Evolutionary conservation across 1,140 invertebrate species (phyloP).

Genomic region (Chrysomallon squamiferum): DNA sequence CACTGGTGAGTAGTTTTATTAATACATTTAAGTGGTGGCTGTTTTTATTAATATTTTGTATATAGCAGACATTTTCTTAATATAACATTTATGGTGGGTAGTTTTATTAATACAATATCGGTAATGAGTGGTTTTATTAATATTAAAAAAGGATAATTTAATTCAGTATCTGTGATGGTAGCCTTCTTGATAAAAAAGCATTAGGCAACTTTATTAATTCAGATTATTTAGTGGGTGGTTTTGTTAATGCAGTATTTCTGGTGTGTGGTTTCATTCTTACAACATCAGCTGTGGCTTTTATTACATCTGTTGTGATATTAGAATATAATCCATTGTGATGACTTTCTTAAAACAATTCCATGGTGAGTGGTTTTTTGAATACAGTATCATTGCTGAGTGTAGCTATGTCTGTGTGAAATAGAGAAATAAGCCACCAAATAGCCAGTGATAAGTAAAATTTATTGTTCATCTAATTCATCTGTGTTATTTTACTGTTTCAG

Average conservation of each 20-base stretch:
- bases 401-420: too few relatives aligned
- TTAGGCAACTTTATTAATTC: background rate
- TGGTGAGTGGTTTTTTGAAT: background rate
- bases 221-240: background rate
- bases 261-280: slow-evolving; percentile 14
- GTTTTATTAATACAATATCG: slow-evolving; percentile 24
- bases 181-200: background rate
- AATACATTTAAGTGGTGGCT: background rate
- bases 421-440: too few relatives aligned
- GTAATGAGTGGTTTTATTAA: slow-evolving; percentile 28
- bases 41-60: background rate
- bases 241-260: slow-evolving; percentile 27
- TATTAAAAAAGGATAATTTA: slow-evolving; percentile 11
- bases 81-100: background rate
- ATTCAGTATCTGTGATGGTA: background rate
- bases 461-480: background rate
- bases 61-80: background rate
- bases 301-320: background rate
- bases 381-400: background rate
- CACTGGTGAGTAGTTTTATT: slow-evolving; percentile 22
- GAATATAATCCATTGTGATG: background rate
- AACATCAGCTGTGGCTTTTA: background rate
- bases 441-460: too few relatives aligned
- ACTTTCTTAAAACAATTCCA: background rate
- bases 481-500: slow-evolving; percentile 29